Percentiles rank a stretch among this genome's conserved stretches.
Conservation (phyloP, 1,140 invertebrate genomes). For the Rhysida immarginata region DNA sequence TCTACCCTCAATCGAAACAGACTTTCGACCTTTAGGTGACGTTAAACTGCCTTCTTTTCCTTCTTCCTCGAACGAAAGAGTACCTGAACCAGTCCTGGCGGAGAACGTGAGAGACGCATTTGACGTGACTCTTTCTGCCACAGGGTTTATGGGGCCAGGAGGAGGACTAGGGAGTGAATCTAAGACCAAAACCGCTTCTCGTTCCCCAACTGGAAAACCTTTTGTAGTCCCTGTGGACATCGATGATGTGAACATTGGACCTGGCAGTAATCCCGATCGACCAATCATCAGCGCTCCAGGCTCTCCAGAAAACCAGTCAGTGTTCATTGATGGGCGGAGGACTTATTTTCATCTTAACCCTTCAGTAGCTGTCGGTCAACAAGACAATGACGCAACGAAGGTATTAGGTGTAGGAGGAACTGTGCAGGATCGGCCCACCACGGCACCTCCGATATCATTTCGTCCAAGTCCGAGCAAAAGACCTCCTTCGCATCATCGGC, state of each 20-base stretch:
- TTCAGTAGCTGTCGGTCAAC: background rate
- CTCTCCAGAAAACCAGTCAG: constrained; percentile 62
- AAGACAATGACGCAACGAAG: background rate
- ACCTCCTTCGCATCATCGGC: background rate
- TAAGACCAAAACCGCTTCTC: background rate
- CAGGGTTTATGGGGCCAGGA: background rate
- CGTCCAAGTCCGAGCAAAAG: background rate
- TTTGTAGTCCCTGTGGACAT: constrained; percentile 17
- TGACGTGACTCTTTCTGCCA: background rate
- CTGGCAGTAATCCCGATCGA: constrained; percentile 35
- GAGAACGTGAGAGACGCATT: background rate
- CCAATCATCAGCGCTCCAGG: constrained; percentile 32
- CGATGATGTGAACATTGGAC: constrained; percentile 38
- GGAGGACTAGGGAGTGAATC: background rate
- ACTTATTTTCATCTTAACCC: constrained; percentile 40
- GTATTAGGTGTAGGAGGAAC: background rate
- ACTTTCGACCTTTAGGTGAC: too few species aligned
- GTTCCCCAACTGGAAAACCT: constrained; percentile 4
- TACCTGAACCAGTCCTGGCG: background rate
- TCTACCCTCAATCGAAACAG: background rate
- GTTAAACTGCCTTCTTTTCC: too few species aligned
- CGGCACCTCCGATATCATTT: constrained; percentile 15
- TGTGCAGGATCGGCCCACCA: constrained; percentile 3
- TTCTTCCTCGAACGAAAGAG: background rate
- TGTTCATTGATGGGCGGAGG: constrained; percentile 78